Conservation (phyloP, 2,797 vertebrate species). For the Stomatorhinus walkeri region DNA sequence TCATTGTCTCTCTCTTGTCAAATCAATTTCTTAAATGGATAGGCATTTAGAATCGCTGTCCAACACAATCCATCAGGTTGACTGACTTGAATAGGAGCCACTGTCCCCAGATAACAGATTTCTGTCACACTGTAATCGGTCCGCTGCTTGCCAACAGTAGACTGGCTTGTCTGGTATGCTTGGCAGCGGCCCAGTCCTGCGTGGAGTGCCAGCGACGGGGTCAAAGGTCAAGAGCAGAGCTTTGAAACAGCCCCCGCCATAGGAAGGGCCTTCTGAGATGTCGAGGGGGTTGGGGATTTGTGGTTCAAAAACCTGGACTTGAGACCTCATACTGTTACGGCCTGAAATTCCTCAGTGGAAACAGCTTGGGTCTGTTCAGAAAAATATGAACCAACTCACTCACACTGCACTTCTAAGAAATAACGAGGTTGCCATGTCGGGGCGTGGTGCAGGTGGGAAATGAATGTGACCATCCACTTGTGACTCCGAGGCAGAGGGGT, state of each 20-base stretch:
- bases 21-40: slow-evolving; percentile 14
- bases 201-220: background rate
- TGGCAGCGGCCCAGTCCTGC: background rate
- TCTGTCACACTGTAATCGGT: background rate
- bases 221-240: slow-evolving; percentile 4
- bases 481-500: background rate
- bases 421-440: background rate
- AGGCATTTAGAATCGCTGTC: slow-evolving; percentile 15
- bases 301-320: background rate
- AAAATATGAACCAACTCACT: background rate
- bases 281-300: background rate
- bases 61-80: slow-evolving; percentile 12
- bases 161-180: background rate
- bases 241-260: background rate
- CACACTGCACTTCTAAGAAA: background rate
- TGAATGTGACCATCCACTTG: background rate
- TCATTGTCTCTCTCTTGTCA: slow-evolving; percentile 13
- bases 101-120: background rate
- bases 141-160: background rate
- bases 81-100: slow-evolving; percentile 15
- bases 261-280: background rate
- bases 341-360: background rate
- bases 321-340: background rate
- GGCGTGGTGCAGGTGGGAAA: background rate
- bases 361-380: background rate